A percentile compares a stretch with the other conserved stretches of the same genome.
Conservation (phyloP, 2,113 vertebrate species). For the Casuarius casuarius region DNA sequence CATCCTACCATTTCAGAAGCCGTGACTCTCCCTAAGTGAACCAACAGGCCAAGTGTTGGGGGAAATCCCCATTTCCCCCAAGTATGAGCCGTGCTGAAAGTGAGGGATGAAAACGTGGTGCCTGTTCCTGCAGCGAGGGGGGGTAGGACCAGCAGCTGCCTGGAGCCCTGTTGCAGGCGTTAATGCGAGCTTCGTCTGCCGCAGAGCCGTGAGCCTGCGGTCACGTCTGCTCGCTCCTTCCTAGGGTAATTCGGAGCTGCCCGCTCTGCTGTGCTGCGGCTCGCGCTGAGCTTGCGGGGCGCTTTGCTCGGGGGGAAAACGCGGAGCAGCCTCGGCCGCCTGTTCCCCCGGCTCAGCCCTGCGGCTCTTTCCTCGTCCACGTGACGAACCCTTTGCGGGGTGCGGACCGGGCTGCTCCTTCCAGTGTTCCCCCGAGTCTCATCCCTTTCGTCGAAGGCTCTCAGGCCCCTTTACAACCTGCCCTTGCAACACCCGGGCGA, state of each 20-base stretch:
- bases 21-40: too few relatives aligned
- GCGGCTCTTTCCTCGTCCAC: too few relatives aligned
- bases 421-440: fast-evolving
- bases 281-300: not conserved
- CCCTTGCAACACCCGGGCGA: fast-evolving
- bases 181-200: fast-evolving
- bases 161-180: fast-evolving
- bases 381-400: not conserved
- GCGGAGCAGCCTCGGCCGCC: not conserved
- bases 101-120: not conserved
- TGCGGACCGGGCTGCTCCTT: fast-evolving
- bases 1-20: too few relatives aligned
- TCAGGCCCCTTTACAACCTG: not conserved
- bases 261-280: not conserved
- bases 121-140: not conserved
- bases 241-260: not conserved
- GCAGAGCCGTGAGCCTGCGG: fast-evolving
- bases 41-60: not conserved
- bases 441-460: fast-evolving
- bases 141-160: not conserved
- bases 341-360: too few relatives aligned
- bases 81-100: too few relatives aligned
- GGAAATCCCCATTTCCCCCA: not conserved
- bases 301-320: not conserved
- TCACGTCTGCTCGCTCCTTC: not conserved